Evolutionary conservation across 2,113 vertebrate genomes (phyloP).

Genomic region (Rhodinocichla rosea): DNA sequence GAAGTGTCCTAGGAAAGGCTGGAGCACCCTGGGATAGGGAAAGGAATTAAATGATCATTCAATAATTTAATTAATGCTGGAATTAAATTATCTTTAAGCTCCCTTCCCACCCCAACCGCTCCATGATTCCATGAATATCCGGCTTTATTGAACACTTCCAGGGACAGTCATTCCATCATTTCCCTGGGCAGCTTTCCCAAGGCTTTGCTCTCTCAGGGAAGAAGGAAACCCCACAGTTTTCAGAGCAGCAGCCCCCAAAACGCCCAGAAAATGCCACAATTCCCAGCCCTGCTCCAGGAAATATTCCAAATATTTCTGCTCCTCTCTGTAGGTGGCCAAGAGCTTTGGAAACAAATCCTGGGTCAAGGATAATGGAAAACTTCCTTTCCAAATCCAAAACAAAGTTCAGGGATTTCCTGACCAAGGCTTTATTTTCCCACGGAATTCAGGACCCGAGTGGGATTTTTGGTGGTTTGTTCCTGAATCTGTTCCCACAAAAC

Average conservation of each 20-base stretch:
- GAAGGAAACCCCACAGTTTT: neutral
- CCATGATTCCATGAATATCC: neutral
- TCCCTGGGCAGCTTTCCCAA: neutral
- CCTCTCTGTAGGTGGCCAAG: neutral
- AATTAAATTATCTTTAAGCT: neutral
- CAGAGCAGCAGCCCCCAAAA: neutral
- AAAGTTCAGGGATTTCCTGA: neutral
- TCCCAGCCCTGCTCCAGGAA: neutral
- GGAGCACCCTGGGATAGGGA: neutral
- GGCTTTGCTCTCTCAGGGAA: accelerated
- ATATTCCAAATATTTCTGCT: neutral
- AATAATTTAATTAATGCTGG: neutral
- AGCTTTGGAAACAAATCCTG: neutral
- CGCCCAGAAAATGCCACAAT: neutral
- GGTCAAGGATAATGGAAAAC: neutral
- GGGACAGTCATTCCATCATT: neutral
- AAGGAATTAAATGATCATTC: neutral
- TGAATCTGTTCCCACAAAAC: neutral
- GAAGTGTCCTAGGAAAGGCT: neutral
- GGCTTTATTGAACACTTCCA: neutral
- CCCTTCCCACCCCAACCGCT: neutral
- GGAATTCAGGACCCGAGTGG: neutral
- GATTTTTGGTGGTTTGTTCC: neutral
- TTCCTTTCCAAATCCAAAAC: neutral
- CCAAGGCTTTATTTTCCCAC: neutral